These are phyloP conservation scores for Chalcis sispes DNA, from an alignment of 2,888 invertebrate genomes.

Conservation along the genomic window DNA sequence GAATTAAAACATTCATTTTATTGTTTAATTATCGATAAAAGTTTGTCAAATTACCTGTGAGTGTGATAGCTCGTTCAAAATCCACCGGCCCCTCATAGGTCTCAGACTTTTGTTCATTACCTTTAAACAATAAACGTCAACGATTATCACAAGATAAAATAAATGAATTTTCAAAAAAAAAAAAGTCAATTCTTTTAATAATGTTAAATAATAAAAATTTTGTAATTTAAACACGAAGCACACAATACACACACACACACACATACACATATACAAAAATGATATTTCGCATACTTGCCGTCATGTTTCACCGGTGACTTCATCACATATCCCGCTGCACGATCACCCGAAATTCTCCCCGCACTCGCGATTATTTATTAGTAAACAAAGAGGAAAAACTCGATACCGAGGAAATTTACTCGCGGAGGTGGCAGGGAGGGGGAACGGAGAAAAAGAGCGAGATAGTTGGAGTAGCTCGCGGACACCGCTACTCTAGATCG, in stretches of 20 bases:
- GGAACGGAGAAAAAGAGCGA: neutral
- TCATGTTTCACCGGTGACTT: slow-evolving; percentile 55
- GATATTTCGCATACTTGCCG: slow-evolving; percentile 53
- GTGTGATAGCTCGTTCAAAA: slow-evolving; percentile 70
- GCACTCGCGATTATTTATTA: slow-evolving; percentile 32
- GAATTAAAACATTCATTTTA: no score
- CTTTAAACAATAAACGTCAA: slow-evolving; percentile 60
- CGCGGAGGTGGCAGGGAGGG: slow-evolving; percentile 1
- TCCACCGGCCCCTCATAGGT: slow-evolving; percentile 65
- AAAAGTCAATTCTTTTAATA: no score
- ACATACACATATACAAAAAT: neutral
- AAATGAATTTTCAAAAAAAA: neutral
- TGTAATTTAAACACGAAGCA: neutral
- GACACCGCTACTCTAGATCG: neutral
- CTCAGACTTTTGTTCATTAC: slow-evolving; percentile 62
- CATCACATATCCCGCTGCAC: slow-evolving; percentile 56
- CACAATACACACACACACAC: neutral
- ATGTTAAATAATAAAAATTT: neutral
- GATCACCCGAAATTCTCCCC: slow-evolving; percentile 25
- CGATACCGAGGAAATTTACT: neutral
- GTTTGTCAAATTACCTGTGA: slow-evolving; percentile 64
- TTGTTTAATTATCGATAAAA: no score
- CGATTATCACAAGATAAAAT: slow-evolving; percentile 23
- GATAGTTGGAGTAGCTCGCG: neutral
- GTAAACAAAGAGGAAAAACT: neutral